Evolutionary conservation across 2,797 vertebrate genomes (phyloP).

Genomic region (Calcarius lapponicus): DNA sequence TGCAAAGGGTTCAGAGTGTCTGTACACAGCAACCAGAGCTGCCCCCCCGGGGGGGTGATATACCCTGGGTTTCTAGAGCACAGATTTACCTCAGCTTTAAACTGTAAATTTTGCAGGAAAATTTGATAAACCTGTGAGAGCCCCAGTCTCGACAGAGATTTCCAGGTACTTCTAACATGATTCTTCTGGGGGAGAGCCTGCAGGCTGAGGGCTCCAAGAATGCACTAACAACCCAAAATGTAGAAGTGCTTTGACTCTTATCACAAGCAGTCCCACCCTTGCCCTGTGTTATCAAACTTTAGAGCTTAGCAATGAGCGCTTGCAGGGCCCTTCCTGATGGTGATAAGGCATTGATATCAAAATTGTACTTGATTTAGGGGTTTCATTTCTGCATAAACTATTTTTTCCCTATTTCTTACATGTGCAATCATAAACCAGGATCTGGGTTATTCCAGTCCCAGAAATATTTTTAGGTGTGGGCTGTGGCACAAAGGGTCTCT

Average conservation of each 20-base stretch:
- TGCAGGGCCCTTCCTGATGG: not conserved
- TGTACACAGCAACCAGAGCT: not conserved
- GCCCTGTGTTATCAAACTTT: not conserved
- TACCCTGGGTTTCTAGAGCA: not conserved
- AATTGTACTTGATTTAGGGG: not conserved
- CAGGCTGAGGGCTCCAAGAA: not conserved
- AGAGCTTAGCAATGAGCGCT: not conserved
- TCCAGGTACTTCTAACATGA: not conserved
- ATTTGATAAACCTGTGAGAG: not conserved
- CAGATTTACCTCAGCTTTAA: not conserved
- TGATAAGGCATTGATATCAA: not conserved
- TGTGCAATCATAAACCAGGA: not conserved
- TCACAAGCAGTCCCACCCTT: not conserved
- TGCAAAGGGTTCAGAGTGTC: not conserved
- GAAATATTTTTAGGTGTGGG: not conserved
- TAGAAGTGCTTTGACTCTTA: not conserved
- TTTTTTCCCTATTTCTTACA: not conserved
- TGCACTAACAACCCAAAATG: rapidly evolving
- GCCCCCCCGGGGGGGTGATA: not conserved
- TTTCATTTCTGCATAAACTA: not conserved
- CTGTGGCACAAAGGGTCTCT: not conserved
- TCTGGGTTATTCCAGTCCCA: not conserved
- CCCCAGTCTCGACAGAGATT: not conserved
- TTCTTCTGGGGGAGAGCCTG: not conserved
- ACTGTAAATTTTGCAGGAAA: not conserved